phyloP scores from a whole-genome alignment of 2,797 vertebrate genomes.

The Sebastes taczanowskii region DNA sequence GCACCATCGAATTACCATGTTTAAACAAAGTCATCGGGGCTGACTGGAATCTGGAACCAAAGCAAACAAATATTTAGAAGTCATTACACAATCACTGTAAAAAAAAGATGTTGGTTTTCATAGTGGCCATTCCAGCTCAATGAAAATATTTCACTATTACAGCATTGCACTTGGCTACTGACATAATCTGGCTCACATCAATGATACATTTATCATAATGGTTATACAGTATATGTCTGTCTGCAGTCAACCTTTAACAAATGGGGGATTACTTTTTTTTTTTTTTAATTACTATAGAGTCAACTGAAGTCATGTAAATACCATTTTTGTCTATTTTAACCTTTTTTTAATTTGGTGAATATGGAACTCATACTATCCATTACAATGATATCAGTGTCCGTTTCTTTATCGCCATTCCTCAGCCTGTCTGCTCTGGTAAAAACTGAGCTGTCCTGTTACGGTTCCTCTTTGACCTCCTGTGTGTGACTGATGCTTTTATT shows the following conservation, averaged over 20 bases:
- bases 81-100: neutral
- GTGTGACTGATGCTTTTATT: slow-evolving; percentile 77
- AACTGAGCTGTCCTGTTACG: slow-evolving; percentile 26
- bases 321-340: neutral
- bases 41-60: neutral
- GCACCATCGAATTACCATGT: neutral
- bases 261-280: neutral
- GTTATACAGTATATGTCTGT: neutral
- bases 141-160: neutral
- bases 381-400: neutral
- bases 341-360: neutral
- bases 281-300: neutral
- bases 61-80: neutral
- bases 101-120: neutral
- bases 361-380: neutral
- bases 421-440: slow-evolving; percentile 19
- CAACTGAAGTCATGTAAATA: neutral
- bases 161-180: neutral
- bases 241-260: neutral
- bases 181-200: neutral
- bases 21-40: neutral
- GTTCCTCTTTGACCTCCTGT: slow-evolving; percentile 55
- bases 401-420: neutral
- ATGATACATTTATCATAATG: neutral
- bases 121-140: neutral